These are phyloP conservation scores for Larimichthys polyactis DNA, from an alignment of 2,113 vertebrate species.

Conservation along the genomic window DNA sequence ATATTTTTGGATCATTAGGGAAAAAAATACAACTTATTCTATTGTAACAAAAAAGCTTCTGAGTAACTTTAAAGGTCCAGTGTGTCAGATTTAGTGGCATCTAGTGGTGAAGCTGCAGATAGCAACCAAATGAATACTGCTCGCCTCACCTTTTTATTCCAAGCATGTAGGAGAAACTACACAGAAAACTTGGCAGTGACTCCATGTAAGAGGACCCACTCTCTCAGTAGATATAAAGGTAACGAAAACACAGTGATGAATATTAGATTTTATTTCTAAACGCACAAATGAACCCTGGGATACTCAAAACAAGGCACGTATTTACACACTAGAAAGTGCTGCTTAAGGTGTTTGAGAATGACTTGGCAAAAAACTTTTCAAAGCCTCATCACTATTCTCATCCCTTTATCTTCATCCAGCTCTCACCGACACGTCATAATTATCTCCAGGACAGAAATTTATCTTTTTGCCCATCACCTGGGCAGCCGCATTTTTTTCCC, in stretches of 20 bases:
- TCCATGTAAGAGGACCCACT: no score
- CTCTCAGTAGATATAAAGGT: no score
- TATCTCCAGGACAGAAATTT: constrained; percentile 18
- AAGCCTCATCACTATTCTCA: constrained; percentile 1
- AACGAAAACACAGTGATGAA: no score
- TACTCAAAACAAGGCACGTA: background rate
- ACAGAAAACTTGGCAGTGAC: no score
- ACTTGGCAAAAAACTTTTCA: constrained; percentile 38
- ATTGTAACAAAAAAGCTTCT: no score
- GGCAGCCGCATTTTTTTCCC: constrained; percentile 10
- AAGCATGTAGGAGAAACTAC: no score
- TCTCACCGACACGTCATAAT: constrained; percentile 2
- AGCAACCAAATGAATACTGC: no score
- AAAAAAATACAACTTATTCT: background rate
- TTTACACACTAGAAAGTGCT: background rate
- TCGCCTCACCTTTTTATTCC: no score
- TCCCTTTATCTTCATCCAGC: constrained; percentile 8
- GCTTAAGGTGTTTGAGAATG: background rate
- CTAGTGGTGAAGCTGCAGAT: no score
- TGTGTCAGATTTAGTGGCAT: no score
- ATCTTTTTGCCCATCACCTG: constrained; percentile 41
- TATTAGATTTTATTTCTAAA: no score
- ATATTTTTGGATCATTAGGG: background rate
- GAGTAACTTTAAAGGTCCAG: no score
- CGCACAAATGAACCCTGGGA: background rate